Base-by-base conservation (phyloP, 2,113 vertebrate species). In the Chrysemys picta region DNA sequence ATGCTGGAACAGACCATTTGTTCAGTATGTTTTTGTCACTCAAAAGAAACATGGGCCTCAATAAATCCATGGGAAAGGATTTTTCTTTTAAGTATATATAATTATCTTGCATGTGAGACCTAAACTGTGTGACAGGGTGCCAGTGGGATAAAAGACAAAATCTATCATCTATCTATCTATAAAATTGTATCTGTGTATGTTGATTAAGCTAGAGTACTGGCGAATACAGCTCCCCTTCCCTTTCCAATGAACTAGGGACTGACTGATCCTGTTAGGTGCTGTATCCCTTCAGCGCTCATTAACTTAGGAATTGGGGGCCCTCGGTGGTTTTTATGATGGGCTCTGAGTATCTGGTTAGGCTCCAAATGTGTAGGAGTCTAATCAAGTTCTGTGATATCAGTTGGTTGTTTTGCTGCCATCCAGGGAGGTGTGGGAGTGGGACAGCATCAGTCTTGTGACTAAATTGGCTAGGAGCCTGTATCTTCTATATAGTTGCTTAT, bases 371-470 rank as follows among this genome's bases (percentile, higher is more conserved):
- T 94, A 91, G 95, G 91, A 95, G 76, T 92, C 45, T 75, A 87
- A 81, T 47, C 35, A 85, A 87, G 83, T 54, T 92, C 90, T 95
- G 93, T 93, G 92, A n/a, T 88, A 79, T 91, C 93, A 76, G 53
- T 83, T 93, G 91, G 45, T 79, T 89, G 80, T 79, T 96, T 91
- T 80, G 80, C 65, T 93, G 89, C 95, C 82, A 85, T 89, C 75
- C 2, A 0, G 86, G 93, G 78, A 85, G 24, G 47, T 47, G 81
- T 88, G 53, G 89, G 79, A 88, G 90, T 57, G 50, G 83, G 89
- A 82, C 82, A 84, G 82, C n/a, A 19, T 80, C 82, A 90, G 83
- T 87, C 89, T 69, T 93, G 89, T 95, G 95, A 94, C 96, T 96
- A 83, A 90, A 84, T 80, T 69, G 76, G 17, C 83, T 95, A 85